These are phyloP conservation scores for Pygmarrhopalites habei DNA, from an alignment of 1,140 invertebrate genomes.

Conservation along the genomic window DNA sequence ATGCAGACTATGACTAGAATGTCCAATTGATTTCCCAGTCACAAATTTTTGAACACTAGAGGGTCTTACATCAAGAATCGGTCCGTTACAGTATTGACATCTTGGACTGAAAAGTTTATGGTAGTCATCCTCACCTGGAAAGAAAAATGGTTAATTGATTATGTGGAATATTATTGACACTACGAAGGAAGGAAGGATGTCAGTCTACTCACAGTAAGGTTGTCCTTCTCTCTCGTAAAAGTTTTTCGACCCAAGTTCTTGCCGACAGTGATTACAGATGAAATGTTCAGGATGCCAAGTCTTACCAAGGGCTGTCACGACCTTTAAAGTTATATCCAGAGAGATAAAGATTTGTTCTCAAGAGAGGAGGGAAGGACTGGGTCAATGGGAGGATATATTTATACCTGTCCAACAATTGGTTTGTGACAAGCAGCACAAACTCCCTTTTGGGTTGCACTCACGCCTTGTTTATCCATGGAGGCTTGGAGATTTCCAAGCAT, in stretches of 20 bases:
- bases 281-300: constrained; percentile 99
- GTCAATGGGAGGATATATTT: too few relatives aligned
- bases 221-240: constrained; percentile 96
- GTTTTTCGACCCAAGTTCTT: constrained; percentile 92
- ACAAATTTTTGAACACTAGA: too few relatives aligned
- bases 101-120: constrained; percentile 96
- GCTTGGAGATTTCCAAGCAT: constrained; percentile 88
- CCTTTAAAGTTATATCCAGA: constrained; percentile 48
- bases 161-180: too few relatives aligned
- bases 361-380: too few relatives aligned
- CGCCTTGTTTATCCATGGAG: constrained; percentile 94
- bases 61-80: constrained; percentile 87
- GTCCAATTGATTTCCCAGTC: too few relatives aligned
- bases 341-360: too few relatives aligned
- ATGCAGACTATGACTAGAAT: too few relatives aligned
- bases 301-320: constrained; percentile 91
- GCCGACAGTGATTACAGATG: constrained; percentile 91
- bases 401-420: constrained; percentile 94
- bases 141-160: too few relatives aligned
- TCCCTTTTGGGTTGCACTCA: constrained; percentile 94
- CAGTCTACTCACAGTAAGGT: constrained; percentile 98
- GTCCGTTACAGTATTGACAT: constrained; percentile 96
- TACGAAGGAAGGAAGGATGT: too few relatives aligned
- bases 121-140: constrained; percentile 95
- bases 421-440: constrained; percentile 97